A percentile compares a stretch with the other conserved stretches of the same genome.
phyloP scores from a whole-genome alignment of 1,140 invertebrate genomes.

The Drosophila bocki region DNA sequence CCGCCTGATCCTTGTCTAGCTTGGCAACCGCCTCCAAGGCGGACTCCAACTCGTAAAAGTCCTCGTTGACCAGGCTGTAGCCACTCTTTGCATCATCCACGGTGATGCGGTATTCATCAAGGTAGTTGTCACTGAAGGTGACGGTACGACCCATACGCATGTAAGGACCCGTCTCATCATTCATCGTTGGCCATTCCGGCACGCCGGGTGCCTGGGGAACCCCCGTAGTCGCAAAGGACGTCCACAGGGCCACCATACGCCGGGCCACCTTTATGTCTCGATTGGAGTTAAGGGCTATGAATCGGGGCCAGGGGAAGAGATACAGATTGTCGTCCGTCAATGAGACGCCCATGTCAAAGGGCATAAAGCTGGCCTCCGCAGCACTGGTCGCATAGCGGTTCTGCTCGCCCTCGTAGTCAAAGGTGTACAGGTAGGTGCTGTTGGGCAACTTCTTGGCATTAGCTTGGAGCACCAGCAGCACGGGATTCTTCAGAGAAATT shows the following conservation, averaged over 20 bases:
- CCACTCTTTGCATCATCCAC: constrained; percentile 65
- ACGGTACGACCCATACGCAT: constrained; percentile 71
- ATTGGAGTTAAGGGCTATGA: constrained; percentile 60
- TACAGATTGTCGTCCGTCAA: constrained; percentile 84
- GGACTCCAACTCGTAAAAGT: constrained; percentile 71
- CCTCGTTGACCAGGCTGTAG: constrained; percentile 75
- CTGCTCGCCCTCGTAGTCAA: constrained; percentile 79
- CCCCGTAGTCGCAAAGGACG: constrained; percentile 74
- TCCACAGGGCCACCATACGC: constrained; percentile 78
- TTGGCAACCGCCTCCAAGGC: constrained; percentile 39
- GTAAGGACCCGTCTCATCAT: constrained; percentile 76
- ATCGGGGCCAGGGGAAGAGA: constrained; percentile 83
- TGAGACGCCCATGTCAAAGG: constrained; percentile 81
- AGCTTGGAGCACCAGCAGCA: constrained; percentile 74
- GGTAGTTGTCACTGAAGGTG: constrained; percentile 70
- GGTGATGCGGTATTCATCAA: constrained; percentile 74
- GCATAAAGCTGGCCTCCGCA: constrained; percentile 57
- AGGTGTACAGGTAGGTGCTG: constrained; percentile 76
- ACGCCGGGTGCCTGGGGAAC: constrained; percentile 58
- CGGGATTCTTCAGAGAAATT: constrained; percentile 80
- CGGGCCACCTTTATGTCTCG: constrained; percentile 76
- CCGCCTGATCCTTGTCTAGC: constrained; percentile 2
- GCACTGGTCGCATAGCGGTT: constrained; percentile 66
- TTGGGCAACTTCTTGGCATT: constrained; percentile 80
- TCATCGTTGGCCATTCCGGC: constrained; percentile 73